Evolutionary conservation across 1,140 invertebrate genomes (phyloP).

Genomic region (Ostrea denselamellosa): DNA sequence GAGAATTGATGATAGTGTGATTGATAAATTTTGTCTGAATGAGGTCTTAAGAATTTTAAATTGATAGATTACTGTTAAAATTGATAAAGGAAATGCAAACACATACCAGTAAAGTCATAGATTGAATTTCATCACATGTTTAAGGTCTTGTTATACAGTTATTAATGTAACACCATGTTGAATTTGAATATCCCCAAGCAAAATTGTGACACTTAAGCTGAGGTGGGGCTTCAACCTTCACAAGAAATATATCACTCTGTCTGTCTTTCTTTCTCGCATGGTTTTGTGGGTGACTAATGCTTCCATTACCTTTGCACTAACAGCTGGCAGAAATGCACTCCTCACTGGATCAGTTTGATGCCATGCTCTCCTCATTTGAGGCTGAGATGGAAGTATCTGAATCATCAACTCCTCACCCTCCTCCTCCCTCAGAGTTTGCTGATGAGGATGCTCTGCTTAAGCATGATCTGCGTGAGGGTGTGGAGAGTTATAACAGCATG

Average conservation of each 20-base stretch:
- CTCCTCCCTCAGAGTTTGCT: slow-evolving; percentile 47
- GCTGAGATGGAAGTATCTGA: slow-evolving; percentile 44
- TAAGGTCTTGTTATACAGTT: too few relatives aligned
- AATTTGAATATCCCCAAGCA: not conserved
- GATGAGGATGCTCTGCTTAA: slow-evolving; percentile 52
- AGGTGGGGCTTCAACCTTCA: slow-evolving; percentile 8
- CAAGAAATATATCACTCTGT: not conserved
- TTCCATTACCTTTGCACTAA: slow-evolving; percentile 49
- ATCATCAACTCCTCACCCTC: not conserved
- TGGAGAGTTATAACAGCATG: slow-evolving; percentile 60
- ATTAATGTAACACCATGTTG: too few relatives aligned
- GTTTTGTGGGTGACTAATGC: slow-evolving; percentile 21
- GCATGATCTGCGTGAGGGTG: slow-evolving; percentile 52
- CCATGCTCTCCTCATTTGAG: slow-evolving; percentile 60
- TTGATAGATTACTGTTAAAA: too few relatives aligned
- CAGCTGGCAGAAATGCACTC: slow-evolving; percentile 59
- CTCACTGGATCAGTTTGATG: slow-evolving; percentile 59
- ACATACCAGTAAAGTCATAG: too few relatives aligned
- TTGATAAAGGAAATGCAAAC: too few relatives aligned
- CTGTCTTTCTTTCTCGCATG: slow-evolving; percentile 23
- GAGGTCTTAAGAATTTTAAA: too few relatives aligned
- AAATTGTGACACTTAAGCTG: not conserved
- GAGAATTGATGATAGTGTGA: too few relatives aligned
- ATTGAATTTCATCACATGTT: too few relatives aligned
- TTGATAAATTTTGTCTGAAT: too few relatives aligned